Base-by-base conservation (phyloP, 2,797 vertebrate genomes). In the Coregonus suidteri region DNA sequence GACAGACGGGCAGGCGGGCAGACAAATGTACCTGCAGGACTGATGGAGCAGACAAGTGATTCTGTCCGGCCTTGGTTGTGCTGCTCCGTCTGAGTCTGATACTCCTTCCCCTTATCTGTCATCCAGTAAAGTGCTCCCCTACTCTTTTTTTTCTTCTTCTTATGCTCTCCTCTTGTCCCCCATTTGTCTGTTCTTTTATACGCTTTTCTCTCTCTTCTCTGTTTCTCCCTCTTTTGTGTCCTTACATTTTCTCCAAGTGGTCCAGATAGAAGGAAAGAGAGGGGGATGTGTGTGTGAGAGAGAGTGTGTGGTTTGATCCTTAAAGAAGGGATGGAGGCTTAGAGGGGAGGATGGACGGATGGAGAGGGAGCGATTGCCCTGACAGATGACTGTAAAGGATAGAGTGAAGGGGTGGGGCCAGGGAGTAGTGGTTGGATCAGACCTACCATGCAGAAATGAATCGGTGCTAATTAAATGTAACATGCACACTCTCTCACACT, bases 21-120 rank as follows among this genome's bases (percentile, higher is more conserved):
- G 64, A 56, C 59, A 34, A 20, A 35, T 85, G 71, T 83, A 89
- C 87, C 78, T 85, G 72, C 9, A 66, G 73, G 53, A 75, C 75
- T 76, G 73, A 74, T 80, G 67, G 31, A 53, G 41, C 52, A 7
- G 30, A 11, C 20, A 37, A 51, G 20, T 82, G 15, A 64, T 54
- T 20, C 16, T 53, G 71, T 47, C 41, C 41, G 41, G 64, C 76
- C 75, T 71, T 13, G 34, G 69, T 18, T 75, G 30, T 30, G 73
- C 64, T 65, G 16, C 14, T 20, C 9, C 41, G 41, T 71, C 7
- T 41, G 37, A 41, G 69, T 18, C 15, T 47, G 78, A 67, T 7
- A 20, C 31, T 75, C 75, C 62, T 47, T 75, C 41, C 75, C 11
- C 62, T 30, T 13, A 16, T n/a, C n/a, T 64, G 20, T 18, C 16